Conservation (phyloP, 2,113 vertebrate genomes). For the Salvelinus alpinus region DNA sequence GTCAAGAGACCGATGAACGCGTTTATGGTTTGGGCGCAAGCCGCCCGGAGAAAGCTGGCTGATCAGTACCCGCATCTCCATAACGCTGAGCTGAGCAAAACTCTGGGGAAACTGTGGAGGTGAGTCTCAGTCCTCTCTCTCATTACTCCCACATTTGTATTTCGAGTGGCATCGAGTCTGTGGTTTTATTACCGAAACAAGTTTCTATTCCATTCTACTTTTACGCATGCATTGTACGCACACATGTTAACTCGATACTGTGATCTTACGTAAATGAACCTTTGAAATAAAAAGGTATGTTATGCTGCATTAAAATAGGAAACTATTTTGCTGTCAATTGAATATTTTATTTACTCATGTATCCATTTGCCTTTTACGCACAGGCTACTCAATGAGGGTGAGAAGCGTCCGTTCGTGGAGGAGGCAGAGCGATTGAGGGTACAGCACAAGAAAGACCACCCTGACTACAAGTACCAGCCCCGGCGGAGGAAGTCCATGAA, state of each 20-base stretch:
- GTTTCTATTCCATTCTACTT: background rate
- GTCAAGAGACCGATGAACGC: conserved; percentile 86
- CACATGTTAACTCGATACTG: background rate
- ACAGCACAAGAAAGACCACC: conserved; percentile 98
- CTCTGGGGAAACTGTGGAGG: conserved; percentile 96
- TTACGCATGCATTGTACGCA: background rate
- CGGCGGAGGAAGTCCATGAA: conserved; percentile 93
- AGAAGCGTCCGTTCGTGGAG: conserved; percentile 95
- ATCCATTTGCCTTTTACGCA: conserved; percentile 18
- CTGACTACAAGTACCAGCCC: conserved; percentile 97
- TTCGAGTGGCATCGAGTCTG: background rate
- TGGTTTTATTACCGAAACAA: background rate
- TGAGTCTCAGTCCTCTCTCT: conserved; percentile 55
- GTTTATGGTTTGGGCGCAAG: conserved; percentile 92
- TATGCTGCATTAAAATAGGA: too few relatives aligned
- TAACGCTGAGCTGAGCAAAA: conserved; percentile 98
- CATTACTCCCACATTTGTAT: background rate
- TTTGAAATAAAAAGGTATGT: background rate
- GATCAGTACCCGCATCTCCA: conserved; percentile 97
- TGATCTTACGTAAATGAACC: background rate
- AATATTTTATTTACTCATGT: background rate
- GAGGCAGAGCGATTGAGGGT: conserved; percentile 94
- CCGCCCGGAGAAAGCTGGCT: conserved; percentile 93
- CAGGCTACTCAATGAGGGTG: conserved; percentile 90
- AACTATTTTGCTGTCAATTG: background rate